phyloP scores from a whole-genome alignment of 1,140 invertebrate genomes.

The Zaprionus ornatus region DNA sequence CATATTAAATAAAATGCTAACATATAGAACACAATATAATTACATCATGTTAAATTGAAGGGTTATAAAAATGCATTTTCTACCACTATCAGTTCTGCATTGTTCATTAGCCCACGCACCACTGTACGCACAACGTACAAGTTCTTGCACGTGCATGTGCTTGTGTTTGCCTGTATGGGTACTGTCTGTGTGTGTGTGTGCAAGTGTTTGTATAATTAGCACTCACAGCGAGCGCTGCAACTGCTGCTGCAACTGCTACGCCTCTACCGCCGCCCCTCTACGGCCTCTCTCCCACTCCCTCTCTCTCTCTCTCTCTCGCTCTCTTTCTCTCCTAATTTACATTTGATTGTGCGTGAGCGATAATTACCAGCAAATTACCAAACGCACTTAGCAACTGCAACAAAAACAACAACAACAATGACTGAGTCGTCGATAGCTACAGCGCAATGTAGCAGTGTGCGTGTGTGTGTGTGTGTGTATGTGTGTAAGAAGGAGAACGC shows the following conservation, averaged over 20 bases:
- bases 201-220: constrained; percentile 47
- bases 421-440: constrained; percentile 11
- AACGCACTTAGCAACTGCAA: constrained; percentile 64
- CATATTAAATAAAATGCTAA: no score
- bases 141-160: constrained; percentile 8
- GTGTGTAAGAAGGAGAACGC: background rate
- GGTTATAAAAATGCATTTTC: constrained; percentile 27
- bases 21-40: no score
- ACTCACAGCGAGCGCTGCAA: constrained; percentile 15
- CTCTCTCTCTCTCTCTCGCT: constrained; percentile 1
- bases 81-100: constrained; percentile 21
- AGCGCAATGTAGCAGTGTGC: background rate
- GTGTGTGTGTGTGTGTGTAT: background rate
- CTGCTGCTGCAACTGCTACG: constrained; percentile 18
- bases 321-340: constrained; percentile 56
- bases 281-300: background rate
- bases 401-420: constrained; percentile 47
- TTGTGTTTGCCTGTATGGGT: background rate
- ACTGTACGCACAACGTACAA: constrained; percentile 40
- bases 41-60: no score
- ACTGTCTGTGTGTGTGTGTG: constrained; percentile 1
- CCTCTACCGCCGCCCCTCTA: background rate
- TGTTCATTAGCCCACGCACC: constrained; percentile 41
- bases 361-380: constrained; percentile 80
- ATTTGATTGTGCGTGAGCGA: constrained; percentile 78